phyloP scores from a whole-genome alignment of 2,797 vertebrate genomes.

The Tragopan temminckii region DNA sequence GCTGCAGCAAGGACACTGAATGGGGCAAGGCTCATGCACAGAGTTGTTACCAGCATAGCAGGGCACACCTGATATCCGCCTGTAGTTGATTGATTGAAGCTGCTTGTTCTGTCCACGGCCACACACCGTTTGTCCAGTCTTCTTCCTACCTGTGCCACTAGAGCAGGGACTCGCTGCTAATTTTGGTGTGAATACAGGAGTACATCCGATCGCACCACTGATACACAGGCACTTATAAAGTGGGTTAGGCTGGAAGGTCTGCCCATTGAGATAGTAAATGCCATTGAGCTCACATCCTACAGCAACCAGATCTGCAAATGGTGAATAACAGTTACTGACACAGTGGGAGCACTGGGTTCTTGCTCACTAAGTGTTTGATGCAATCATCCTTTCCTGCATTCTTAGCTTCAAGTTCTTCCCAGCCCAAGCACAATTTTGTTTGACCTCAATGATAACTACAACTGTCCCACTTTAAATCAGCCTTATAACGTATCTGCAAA shows the following conservation, averaged over 20 bases:
- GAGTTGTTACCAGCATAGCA: background rate
- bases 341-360: fast-evolving
- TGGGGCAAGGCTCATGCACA: background rate
- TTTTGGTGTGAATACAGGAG: slow-evolving; percentile 87
- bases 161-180: slow-evolving; percentile 78
- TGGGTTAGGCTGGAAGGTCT: slow-evolving; percentile 90
- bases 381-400: background rate
- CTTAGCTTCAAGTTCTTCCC: background rate
- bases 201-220: slow-evolving; percentile 93
- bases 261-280: slow-evolving; percentile 90
- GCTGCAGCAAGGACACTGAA: background rate
- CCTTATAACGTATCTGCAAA: background rate
- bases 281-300: slow-evolving; percentile 95
- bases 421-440: background rate
- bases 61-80: slow-evolving; percentile 89
- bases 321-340: slow-evolving; percentile 19
- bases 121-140: slow-evolving; percentile 75
- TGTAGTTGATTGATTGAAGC: slow-evolving; percentile 84
- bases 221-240: slow-evolving; percentile 94
- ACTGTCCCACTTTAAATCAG: background rate
- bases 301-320: slow-evolving; percentile 89
- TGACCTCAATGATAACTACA: background rate
- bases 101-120: slow-evolving; percentile 75
- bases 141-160: slow-evolving; percentile 70
- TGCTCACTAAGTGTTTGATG: background rate